These are phyloP conservation scores for Halcyon leucocephala DNA, from an alignment of 2,797 vertebrate genomes.

Conservation along the genomic window DNA sequence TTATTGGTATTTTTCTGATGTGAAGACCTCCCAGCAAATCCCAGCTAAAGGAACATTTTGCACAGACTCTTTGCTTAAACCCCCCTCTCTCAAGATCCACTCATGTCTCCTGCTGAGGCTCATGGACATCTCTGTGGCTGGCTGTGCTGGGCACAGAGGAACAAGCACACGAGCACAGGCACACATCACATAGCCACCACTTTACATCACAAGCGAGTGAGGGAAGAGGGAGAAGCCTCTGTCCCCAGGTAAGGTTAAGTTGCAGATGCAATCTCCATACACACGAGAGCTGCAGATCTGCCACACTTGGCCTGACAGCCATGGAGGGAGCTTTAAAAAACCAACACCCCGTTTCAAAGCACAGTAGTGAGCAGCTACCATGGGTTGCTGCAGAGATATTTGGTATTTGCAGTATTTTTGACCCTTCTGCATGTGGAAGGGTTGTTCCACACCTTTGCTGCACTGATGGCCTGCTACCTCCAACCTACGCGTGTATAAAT, in stretches of 20 bases:
- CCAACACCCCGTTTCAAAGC: not conserved
- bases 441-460: not conserved
- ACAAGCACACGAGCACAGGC: fast-evolving
- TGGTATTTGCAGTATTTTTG: not conserved
- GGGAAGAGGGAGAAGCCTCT: not conserved
- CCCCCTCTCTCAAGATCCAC: not conserved
- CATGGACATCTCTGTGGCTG: fast-evolving
- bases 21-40: not conserved
- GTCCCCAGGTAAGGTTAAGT: not conserved
- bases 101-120: not conserved
- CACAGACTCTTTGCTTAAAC: not conserved
- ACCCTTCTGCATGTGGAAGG: not conserved
- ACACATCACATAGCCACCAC: not conserved
- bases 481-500: too few relatives aligned
- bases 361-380: not conserved
- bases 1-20: not conserved
- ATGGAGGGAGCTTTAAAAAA: not conserved
- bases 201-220: not conserved
- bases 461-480: too few relatives aligned
- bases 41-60: not conserved
- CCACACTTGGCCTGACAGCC: not conserved
- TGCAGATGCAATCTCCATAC: not conserved
- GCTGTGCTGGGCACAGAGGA: not conserved
- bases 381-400: not conserved
- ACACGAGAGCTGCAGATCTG: not conserved